Evolutionary conservation across 2,888 invertebrate species (phyloP), one percentile per base, ranked within the genome.

Genomic region (Hydrotaea cyrtoneurina): DNA sequence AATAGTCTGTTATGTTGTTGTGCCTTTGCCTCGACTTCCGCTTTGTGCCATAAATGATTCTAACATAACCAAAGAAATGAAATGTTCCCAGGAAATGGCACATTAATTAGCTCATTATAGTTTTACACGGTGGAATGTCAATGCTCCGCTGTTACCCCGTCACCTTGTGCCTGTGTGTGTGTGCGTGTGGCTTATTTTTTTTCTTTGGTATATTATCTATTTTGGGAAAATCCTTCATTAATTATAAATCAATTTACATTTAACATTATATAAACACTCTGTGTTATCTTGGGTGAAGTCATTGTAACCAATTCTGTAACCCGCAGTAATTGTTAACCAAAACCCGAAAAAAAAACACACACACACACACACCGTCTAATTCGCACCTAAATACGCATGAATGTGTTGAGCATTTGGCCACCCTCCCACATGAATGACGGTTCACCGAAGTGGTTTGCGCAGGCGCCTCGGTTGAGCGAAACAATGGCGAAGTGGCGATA

Each of bases 161-260:
- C 55, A 23, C 50, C 55, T 17, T 21, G 3, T 53, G 2, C 53
- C 3, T 53, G 15, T 53, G 3, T 17, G n/a, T 15, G n/a, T 5
- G 13, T 53, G n/a, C n/a, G 2, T 59, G 19, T 64, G 11, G 31
- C 15, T 64, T 17, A 13, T 26, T 62, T 62, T n/a, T 39, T 64
- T 3, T n/a, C 31, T 62, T 11, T 13, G 39, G 66, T n/a, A 36
- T 26, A n/a, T 62, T 69, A 69, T 69, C 69, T 69, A 69, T 69
- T 59, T 72, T 73, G 64, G 78, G 64, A 55, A 79, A 79, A 55
- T 79, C 73, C 73, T 80, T 57, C 74, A 57, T 80, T 75, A 74
- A 74, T 80, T 43, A 69, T 55, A 74, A 74, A 80, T 80, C 80
- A 80, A 80, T 74, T 80, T 74, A 64, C 23, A 26, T 39, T 57